Percentiles rank a stretch among this genome's conserved stretches.
These are phyloP conservation scores for Caenorhabditis sp. DNA, from an alignment of 2,888 invertebrate genomes.

Conservation along the genomic window DNA sequence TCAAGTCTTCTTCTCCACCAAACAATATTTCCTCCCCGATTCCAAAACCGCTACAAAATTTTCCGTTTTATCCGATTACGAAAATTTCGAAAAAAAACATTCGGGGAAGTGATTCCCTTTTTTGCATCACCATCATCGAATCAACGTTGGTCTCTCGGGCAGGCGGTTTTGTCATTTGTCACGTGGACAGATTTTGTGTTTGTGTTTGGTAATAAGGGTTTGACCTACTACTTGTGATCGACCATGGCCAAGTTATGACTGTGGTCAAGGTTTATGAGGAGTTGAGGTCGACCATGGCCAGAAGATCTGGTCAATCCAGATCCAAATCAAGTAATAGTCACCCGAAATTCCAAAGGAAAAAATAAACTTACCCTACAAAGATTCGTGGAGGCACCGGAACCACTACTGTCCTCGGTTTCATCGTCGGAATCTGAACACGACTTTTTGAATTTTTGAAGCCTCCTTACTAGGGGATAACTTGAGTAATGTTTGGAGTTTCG, in stretches of 20 bases:
- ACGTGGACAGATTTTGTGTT: not conserved
- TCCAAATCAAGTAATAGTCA: not conserved
- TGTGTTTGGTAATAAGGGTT: not conserved
- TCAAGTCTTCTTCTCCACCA: too few species aligned
- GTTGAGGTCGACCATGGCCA: not conserved
- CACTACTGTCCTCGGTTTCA: conserved; percentile 44
- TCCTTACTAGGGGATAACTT: not conserved
- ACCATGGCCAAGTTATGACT: too few species aligned
- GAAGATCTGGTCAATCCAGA: not conserved
- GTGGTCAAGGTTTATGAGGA: too few species aligned
- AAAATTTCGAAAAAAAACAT: not conserved
- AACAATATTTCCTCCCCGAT: too few species aligned
- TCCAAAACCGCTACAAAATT: too few species aligned
- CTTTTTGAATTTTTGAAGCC: not conserved
- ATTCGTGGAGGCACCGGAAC: conserved; percentile 28
- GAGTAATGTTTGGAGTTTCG: too few species aligned
- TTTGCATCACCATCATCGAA: conserved; percentile 7
- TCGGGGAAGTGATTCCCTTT: too few species aligned
- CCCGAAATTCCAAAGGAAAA: not conserved
- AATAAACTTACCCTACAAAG: conserved; percentile 28
- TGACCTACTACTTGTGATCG: too few species aligned
- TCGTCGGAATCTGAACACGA: conserved; percentile 60
- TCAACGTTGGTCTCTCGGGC: not conserved
- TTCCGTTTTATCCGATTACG: conserved; percentile 4
- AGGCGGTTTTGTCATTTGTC: not conserved